Evolutionary conservation across 2,797 vertebrate species (phyloP).

Genomic region (Florisuga fusca): DNA sequence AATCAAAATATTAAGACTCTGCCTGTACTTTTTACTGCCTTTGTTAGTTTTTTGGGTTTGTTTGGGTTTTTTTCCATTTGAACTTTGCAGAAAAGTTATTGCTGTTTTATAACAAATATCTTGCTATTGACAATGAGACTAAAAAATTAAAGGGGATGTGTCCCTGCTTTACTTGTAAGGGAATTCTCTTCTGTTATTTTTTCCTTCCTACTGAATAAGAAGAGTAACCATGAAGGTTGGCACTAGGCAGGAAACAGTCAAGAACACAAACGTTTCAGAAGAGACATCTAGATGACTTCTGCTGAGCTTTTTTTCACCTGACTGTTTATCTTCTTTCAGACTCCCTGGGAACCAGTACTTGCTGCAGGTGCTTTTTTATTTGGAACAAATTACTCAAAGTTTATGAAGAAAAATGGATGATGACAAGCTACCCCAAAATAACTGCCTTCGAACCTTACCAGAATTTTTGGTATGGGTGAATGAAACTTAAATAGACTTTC

Average conservation of each 20-base stretch:
- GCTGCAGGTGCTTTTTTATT: neutral
- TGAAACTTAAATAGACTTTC: neutral
- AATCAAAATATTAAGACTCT: constrained; percentile 23
- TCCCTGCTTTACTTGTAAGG: neutral
- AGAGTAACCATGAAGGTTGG: neutral
- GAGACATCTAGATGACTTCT: neutral
- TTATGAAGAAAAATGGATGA: neutral
- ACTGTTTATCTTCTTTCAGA: neutral
- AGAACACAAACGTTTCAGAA: neutral
- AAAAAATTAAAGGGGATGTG: neutral
- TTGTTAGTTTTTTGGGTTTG: no score
- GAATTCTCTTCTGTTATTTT: neutral
- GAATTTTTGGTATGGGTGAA: neutral
- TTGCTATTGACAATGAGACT: neutral
- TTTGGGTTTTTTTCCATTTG: neutral
- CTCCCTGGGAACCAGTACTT: neutral
- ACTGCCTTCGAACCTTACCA: neutral
- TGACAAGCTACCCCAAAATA: neutral
- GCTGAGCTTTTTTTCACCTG: neutral
- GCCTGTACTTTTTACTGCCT: neutral
- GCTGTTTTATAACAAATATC: neutral
- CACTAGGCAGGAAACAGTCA: neutral
- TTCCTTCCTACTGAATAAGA: neutral
- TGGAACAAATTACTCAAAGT: neutral
- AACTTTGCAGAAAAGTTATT: neutral